These are phyloP conservation scores for Heliconius congener DNA, from an alignment of 1,140 invertebrate species.

Conservation along the genomic window DNA sequence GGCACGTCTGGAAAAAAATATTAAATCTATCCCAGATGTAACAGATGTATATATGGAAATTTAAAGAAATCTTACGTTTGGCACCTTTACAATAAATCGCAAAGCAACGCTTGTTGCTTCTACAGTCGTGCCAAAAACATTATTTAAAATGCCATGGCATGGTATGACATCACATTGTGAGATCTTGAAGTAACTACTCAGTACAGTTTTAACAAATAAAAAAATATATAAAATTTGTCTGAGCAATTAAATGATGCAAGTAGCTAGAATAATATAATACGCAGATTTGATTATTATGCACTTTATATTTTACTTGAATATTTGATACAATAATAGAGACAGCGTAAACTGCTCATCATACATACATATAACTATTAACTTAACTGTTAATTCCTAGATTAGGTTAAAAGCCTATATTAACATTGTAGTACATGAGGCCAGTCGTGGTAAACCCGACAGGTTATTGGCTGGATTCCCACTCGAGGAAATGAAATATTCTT, in stretches of 20 bases:
- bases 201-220: neutral
- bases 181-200: neutral
- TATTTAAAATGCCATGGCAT: neutral
- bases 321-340: neutral
- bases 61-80: neutral
- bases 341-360: neutral
- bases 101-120: slow-evolving; percentile 16
- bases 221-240: too few species aligned
- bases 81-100: slow-evolving; percentile 8
- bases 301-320: neutral
- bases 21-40: too few species aligned
- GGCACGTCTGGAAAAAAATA: too few species aligned
- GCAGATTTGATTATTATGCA: neutral
- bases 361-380: neutral
- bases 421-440: too few species aligned
- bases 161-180: neutral
- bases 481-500: too few species aligned
- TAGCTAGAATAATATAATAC: too few species aligned
- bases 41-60: too few species aligned
- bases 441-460: too few species aligned
- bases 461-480: too few species aligned
- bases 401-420: slow-evolving; percentile 1
- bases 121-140: slow-evolving; percentile 14
- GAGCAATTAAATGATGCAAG: too few species aligned
- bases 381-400: neutral